A percentile compares a stretch with the other conserved stretches of the same genome.
Conservation (phyloP, 1,140 invertebrate species). For the Pseudoatta argentina region DNA sequence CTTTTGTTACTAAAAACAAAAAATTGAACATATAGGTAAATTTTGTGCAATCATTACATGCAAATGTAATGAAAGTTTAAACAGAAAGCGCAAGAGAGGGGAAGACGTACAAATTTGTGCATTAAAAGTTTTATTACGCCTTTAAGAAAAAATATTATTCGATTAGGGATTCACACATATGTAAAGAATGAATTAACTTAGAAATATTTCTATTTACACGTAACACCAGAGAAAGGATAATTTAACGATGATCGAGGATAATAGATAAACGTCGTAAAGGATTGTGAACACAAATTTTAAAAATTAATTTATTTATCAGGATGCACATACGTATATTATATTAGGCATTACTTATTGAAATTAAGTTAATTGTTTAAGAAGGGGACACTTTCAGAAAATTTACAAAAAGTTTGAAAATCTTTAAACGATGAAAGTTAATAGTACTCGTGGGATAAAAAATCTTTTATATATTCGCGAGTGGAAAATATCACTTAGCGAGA, state of each 20-base stretch:
- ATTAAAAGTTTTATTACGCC: background rate
- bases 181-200: background rate
- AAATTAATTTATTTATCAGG: background rate
- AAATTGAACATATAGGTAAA: background rate
- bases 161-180: background rate
- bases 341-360: background rate
- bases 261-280: background rate
- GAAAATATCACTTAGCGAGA: slow-evolving; percentile 21
- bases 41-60: background rate
- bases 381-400: background rate
- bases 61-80: background rate
- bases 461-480: background rate
- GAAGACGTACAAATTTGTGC: too few relatives aligned
- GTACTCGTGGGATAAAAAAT: background rate
- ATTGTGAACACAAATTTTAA: background rate
- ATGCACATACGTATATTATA: background rate
- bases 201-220: background rate
- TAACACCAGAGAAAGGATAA: too few relatives aligned
- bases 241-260: background rate
- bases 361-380: background rate
- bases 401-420: background rate
- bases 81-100: too few relatives aligned
- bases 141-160: background rate
- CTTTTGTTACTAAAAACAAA: background rate
- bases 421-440: background rate